These are phyloP conservation scores for Aricia artaxerxes DNA, from an alignment of 2,888 invertebrate species.

Conservation along the genomic window DNA sequence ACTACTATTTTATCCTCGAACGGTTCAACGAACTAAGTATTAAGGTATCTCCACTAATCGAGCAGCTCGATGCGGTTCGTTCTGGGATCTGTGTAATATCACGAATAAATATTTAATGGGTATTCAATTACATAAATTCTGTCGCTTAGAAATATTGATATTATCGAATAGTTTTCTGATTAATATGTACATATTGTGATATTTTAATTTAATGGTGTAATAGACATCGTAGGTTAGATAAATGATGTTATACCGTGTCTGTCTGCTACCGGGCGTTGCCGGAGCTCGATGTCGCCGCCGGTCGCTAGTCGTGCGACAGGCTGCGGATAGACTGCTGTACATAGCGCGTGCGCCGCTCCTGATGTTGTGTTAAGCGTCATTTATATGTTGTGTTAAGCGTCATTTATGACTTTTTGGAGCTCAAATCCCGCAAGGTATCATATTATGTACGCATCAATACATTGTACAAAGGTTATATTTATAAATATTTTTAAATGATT, in stretches of 20 bases:
- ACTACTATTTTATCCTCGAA: slow-evolving; percentile 35
- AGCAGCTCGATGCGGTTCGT: slow-evolving; percentile 46
- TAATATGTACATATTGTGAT: slow-evolving; percentile 79
- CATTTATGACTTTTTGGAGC: slow-evolving; percentile 27
- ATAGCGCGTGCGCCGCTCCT: slow-evolving; percentile 39
- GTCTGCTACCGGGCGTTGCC: slow-evolving; percentile 58
- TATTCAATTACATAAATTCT: slow-evolving; percentile 38
- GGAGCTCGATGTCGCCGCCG: slow-evolving; percentile 46
- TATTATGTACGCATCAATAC: slow-evolving; percentile 66
- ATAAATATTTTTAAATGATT: slow-evolving; percentile 76
- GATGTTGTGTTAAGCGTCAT: slow-evolving; percentile 31
- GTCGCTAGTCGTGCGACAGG: not conserved
- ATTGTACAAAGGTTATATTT: slow-evolving; percentile 79
- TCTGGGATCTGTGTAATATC: slow-evolving; percentile 52
- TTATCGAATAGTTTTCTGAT: slow-evolving; percentile 66
- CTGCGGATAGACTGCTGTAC: slow-evolving; percentile 34
- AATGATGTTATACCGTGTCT: slow-evolving; percentile 54
- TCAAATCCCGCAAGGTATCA: slow-evolving; percentile 33
- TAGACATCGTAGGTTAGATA: slow-evolving; percentile 69
- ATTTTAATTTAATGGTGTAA: slow-evolving; percentile 76
- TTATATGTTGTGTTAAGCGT: no score
- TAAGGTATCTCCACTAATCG: slow-evolving; percentile 43
- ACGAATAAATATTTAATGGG: slow-evolving; percentile 40
- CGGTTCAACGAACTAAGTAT: slow-evolving; percentile 32
- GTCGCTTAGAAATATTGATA: slow-evolving; percentile 53